Evolutionary conservation across 30 jellyfish, hydroid and myxozoan genomes (phyloP), one percentile per base, ranked within the genome.

Genomic region (Chrysaora quinquecirrha): DNA sequence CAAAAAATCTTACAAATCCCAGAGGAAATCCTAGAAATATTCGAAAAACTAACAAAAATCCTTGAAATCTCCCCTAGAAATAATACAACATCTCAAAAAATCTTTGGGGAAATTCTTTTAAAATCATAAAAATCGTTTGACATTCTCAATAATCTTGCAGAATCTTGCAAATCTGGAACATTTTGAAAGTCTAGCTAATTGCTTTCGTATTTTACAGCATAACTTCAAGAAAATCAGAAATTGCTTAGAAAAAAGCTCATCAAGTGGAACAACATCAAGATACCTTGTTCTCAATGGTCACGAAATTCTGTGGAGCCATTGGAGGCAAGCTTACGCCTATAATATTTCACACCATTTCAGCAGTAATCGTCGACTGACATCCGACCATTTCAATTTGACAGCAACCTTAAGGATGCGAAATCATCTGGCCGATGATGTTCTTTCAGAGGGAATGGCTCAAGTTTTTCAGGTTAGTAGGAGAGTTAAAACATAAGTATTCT

Each of bases 391-490:
- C 19, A 62, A 62, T 62, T 34, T 62, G 74, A 21, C 74, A 16
- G 22, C 74, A n/a, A 62, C 74, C 16, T 31, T 27, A 21, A 29
- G 74, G 74, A 62, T 62, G 74, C 74, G 74, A 20, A 62, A 62
- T 22, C 35, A 62, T 27, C 33, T n/a, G n/a, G n/a, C n/a, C n/a
- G n/a, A n/a, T n/a, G n/a, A n/a, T n/a, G n/a, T n/a, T n/a, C n/a
- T n/a, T 62, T 21, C n/a, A n/a, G 35, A 62, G 30, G 48, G 35
- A 14, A 62, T 62, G 74, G 19, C 22, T 62, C 74, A 31, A 62
- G 74, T 62, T 9, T 62, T 62, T 34, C 74, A 3, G 74, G 74
- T 62, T 43, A 43, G 58, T 43, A 16, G 16, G 35, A 62, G 35
- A 62, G 30, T 66, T 29, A 16, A 30, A 2, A 56, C 28, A 28